A percentile compares a stretch with the other conserved stretches of the same genome.
These are phyloP conservation scores for Leptoclinus maculatus DNA, from an alignment of 2,797 vertebrate species.

Conservation along the genomic window DNA sequence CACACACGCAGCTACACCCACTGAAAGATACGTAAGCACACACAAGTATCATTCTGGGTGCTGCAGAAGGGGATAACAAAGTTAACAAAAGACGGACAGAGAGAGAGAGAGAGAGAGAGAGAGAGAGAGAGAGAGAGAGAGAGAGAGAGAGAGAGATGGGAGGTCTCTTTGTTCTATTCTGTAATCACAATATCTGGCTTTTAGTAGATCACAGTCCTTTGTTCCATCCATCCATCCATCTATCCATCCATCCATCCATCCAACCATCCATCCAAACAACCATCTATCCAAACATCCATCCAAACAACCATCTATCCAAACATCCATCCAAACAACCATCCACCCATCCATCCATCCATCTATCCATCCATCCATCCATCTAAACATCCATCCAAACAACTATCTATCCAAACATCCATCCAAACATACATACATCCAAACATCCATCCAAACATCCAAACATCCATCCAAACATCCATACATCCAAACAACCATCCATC, in stretches of 20 bases:
- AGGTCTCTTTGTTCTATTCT: conserved; percentile 51
- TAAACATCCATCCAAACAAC: too few species aligned
- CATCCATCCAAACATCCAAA: too few species aligned
- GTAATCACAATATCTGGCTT: conserved; percentile 23
- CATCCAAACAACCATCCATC: too few species aligned
- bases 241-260: background rate
- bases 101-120: conserved; percentile 45
- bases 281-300: background rate
- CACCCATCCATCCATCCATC: too few species aligned
- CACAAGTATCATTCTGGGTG: conserved; percentile 40
- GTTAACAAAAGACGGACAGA: conserved; percentile 68
- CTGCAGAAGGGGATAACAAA: conserved; percentile 57
- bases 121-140: conserved; percentile 39
- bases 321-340: background rate
- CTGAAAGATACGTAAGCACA: conserved; percentile 58
- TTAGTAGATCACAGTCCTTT: conserved; percentile 1
- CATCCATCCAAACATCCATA: too few species aligned
- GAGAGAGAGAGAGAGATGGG: conserved; percentile 45
- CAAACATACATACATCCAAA: too few species aligned
- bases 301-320: too few species aligned
- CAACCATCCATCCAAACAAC: background rate
- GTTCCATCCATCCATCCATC: background rate
- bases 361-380: too few species aligned
- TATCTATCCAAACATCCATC: too few species aligned
- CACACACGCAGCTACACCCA: conserved; percentile 62